A percentile compares a stretch with the other conserved stretches of the same genome.
Evolutionary conservation across 2,113 vertebrate species (phyloP).

Genomic region (Oreochromis tanganicae): DNA sequence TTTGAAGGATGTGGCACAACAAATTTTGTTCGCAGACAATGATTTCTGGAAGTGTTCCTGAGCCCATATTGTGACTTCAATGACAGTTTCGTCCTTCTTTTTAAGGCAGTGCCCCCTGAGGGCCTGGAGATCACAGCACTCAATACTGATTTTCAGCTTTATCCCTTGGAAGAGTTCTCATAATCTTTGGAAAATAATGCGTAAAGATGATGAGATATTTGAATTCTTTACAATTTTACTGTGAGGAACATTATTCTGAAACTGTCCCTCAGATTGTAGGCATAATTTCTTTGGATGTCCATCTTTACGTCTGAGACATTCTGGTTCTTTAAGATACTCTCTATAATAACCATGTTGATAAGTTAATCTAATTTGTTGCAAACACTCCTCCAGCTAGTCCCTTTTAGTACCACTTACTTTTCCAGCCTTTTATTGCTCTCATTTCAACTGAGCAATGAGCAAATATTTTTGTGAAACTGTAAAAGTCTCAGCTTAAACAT

Average conservation of each 20-base stretch:
- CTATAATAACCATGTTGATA: rapidly evolving
- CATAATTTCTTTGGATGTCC: background rate
- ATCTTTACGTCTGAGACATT: background rate
- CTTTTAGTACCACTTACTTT: rapidly evolving
- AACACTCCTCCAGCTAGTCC: background rate
- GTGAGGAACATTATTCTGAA: background rate
- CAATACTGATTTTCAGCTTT: no score
- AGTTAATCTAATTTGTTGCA: background rate
- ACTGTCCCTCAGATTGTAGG: background rate
- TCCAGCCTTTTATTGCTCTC: background rate
- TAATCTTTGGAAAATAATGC: background rate
- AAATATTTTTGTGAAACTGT: no score
- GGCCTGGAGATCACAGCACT: no score
- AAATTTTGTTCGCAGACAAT: background rate
- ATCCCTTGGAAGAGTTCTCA: background rate
- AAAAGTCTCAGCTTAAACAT: background rate
- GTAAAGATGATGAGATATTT: rapidly evolving
- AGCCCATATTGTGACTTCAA: background rate
- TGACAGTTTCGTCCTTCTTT: no score
- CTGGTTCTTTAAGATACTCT: background rate
- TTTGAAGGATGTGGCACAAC: background rate
- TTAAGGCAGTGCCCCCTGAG: background rate
- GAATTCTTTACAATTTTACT: background rate
- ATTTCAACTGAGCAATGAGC: background rate
- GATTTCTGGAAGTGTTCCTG: background rate